These are phyloP conservation scores for Malachius bipustulatus DNA, from an alignment of 2,888 invertebrate genomes.

Conservation along the genomic window DNA sequence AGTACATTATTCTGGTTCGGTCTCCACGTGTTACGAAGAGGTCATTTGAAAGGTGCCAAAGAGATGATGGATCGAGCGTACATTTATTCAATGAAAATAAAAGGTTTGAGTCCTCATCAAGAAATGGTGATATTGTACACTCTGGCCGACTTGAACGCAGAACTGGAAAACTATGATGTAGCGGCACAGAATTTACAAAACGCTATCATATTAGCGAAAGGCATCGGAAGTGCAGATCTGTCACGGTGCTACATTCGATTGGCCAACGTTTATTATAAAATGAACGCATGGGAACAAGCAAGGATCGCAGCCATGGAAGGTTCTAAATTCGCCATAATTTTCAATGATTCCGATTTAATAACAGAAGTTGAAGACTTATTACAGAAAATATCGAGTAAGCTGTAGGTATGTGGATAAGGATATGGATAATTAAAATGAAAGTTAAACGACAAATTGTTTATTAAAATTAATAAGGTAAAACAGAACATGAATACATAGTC, in stretches of 20 bases:
- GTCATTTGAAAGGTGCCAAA: conserved; percentile 30
- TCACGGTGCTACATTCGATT: conserved; percentile 36
- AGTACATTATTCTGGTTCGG: conserved; percentile 40
- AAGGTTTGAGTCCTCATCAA: conserved; percentile 35
- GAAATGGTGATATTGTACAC: conserved; percentile 39
- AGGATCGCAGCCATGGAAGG: conserved; percentile 32
- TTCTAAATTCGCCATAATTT: conserved; percentile 28
- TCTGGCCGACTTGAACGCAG: conserved; percentile 33
- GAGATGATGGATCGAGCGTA: conserved; percentile 33
- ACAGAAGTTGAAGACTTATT: conserved; percentile 22
- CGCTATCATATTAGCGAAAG: conserved; percentile 36
- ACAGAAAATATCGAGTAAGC: conserved; percentile 7
- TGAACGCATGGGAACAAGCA: conserved; percentile 32
- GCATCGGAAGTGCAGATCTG: conserved; percentile 37
- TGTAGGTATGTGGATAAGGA: conserved; percentile 1
- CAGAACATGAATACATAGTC: conserved; percentile 39
- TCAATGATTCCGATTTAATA: conserved; percentile 26
- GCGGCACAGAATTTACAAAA: conserved; percentile 35
- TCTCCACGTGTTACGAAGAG: conserved; percentile 32
- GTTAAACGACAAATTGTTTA: conserved; percentile 39
- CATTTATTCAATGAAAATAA: conserved; percentile 33
- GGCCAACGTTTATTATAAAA: conserved; percentile 33
- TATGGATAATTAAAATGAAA: conserved; percentile 15
- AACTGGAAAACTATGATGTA: conserved; percentile 32
- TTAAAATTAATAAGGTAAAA: conserved; percentile 41